Conservation (phyloP, 1,140 invertebrate genomes). For the Nasonia giraulti region DNA sequence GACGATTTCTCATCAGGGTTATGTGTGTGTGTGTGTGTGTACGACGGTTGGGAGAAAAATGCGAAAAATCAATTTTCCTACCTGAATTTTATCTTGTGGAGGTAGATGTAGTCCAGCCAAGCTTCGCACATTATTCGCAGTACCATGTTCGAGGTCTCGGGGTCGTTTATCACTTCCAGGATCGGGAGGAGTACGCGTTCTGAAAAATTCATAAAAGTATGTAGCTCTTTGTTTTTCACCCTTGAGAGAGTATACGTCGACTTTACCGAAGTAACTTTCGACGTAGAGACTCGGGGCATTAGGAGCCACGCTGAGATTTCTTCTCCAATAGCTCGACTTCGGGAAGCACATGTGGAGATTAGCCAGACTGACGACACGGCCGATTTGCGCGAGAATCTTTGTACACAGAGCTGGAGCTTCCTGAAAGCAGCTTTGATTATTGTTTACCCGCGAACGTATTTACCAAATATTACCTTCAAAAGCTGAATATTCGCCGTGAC, state of each 20-base stretch:
- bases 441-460: not conserved
- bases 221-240: not conserved
- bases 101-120: slow-evolving; percentile 89
- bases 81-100: slow-evolving; percentile 86
- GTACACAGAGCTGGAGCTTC: slow-evolving; percentile 81
- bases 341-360: slow-evolving; percentile 87
- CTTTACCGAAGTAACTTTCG: slow-evolving; percentile 79
- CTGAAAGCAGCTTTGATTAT: slow-evolving; percentile 67
- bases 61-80: slow-evolving; percentile 60
- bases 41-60: not conserved
- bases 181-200: slow-evolving; percentile 85
- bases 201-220: slow-evolving; percentile 65
- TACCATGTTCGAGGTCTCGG: slow-evolving; percentile 83
- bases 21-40: too few relatives aligned
- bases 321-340: slow-evolving; percentile 78
- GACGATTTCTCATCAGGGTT: not conserved
- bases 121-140: slow-evolving; percentile 86
- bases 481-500: slow-evolving; percentile 82
- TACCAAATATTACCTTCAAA: slow-evolving; percentile 75
- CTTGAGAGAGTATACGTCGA: not conserved
- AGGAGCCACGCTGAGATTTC: slow-evolving; percentile 65
- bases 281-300: slow-evolving; percentile 75
- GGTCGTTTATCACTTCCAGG: slow-evolving; percentile 82
- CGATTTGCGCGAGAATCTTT: slow-evolving; percentile 80
- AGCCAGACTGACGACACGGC: slow-evolving; percentile 82